These are phyloP conservation scores for Anastatus disparis DNA, from an alignment of 1,140 invertebrate genomes.

Conservation along the genomic window DNA sequence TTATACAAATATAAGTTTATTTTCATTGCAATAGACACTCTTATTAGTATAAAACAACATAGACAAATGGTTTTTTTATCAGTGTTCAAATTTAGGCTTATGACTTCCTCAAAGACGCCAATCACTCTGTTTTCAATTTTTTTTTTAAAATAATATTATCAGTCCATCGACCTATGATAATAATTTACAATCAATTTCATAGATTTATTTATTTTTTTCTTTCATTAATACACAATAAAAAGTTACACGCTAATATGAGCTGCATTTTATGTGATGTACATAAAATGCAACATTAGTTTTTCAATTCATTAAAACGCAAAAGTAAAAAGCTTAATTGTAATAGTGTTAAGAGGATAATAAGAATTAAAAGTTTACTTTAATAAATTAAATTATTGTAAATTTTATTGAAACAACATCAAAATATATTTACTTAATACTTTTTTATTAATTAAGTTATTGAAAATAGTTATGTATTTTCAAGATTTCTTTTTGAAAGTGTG, in stretches of 20 bases:
- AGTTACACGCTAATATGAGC: slow-evolving; percentile 28
- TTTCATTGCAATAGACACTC: slow-evolving; percentile 65
- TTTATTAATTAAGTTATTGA: too few species aligned
- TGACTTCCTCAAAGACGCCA: slow-evolving; percentile 25
- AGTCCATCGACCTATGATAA: slow-evolving; percentile 22
- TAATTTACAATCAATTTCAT: slow-evolving; percentile 32
- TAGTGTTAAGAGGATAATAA: too few species aligned
- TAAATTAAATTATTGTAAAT: too few species aligned
- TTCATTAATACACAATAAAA: slow-evolving; percentile 41
- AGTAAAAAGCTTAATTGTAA: too few species aligned
- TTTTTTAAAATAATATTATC: slow-evolving; percentile 39
- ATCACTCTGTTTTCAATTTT: slow-evolving; percentile 21
- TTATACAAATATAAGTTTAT: slow-evolving; percentile 68
- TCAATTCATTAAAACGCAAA: too few species aligned
- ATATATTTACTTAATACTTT: too few species aligned
- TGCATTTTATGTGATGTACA: slow-evolving; percentile 30
- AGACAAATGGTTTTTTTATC: slow-evolving; percentile 30
- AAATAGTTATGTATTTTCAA: too few species aligned
- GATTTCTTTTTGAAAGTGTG: too few species aligned
- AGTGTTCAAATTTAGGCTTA: slow-evolving; percentile 19
- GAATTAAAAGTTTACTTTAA: too few species aligned
- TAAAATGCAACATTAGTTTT: too few species aligned
- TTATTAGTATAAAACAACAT: slow-evolving; percentile 47
- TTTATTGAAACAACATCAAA: too few species aligned
- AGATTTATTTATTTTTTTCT: too few species aligned